Evolutionary conservation across 2,797 vertebrate species (phyloP).

Genomic region (Sarcoramphus papa): DNA sequence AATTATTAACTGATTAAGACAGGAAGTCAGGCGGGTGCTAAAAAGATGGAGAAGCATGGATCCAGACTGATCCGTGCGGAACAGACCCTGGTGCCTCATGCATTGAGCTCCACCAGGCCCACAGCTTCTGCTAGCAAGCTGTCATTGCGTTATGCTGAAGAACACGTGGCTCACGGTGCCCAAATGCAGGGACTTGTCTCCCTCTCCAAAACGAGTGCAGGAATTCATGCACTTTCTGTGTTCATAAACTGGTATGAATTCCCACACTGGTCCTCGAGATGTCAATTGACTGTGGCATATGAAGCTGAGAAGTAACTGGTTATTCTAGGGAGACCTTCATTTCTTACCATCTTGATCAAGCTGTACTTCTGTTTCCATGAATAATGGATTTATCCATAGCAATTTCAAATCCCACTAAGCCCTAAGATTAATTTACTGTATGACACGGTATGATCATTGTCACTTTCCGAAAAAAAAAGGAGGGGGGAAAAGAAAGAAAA

Average conservation of each 20-base stretch:
- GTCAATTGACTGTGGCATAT: background rate
- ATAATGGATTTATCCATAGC: background rate
- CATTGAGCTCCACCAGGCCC: background rate
- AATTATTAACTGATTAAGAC: background rate
- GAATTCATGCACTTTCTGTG: background rate
- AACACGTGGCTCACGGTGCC: background rate
- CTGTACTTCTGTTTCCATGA: background rate
- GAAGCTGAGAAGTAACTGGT: background rate
- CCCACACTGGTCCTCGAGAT: background rate
- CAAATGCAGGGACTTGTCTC: background rate
- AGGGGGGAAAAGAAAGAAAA: rapidly evolving
- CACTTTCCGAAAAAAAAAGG: background rate
- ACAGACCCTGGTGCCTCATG: background rate
- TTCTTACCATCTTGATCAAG: background rate
- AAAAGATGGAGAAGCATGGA: background rate
- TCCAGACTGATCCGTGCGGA: background rate
- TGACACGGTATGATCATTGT: background rate
- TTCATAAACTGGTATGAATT: background rate
- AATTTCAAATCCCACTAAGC: background rate
- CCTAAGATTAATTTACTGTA: background rate
- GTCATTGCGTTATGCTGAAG: background rate
- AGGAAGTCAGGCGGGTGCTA: background rate
- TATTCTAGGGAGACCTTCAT: background rate
- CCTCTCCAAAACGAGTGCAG: background rate
- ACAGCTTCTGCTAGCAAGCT: background rate